Evolutionary conservation across 2,888 invertebrate genomes (phyloP).

Genomic region (Tetranychus piercei): DNA sequence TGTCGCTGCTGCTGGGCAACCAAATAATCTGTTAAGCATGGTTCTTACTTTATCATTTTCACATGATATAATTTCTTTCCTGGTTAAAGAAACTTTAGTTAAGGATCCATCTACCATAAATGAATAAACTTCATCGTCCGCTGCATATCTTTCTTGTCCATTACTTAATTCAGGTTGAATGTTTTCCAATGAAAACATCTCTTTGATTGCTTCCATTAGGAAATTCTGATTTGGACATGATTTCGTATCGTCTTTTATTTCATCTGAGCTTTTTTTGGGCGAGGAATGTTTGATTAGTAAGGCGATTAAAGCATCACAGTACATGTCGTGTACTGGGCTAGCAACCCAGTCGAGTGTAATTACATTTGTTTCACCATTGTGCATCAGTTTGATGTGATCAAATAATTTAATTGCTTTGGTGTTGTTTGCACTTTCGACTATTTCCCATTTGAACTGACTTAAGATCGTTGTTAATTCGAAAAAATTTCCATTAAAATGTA

Average conservation of each 20-base stretch:
- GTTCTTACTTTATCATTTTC: not conserved
- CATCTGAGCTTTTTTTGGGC: not conserved
- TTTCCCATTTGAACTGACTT: constrained; percentile 52
- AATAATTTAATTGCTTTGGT: constrained; percentile 59
- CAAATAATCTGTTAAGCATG: not conserved
- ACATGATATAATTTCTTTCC: not conserved
- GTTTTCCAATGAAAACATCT: not conserved
- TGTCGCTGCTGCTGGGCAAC: not conserved
- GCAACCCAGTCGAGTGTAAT: constrained; percentile 85
- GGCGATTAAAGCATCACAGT: constrained; percentile 80
- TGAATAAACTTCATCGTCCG: not conserved
- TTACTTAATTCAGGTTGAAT: not conserved
- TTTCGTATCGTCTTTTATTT: not conserved
- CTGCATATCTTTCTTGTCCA: not conserved
- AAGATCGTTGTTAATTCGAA: constrained; percentile 45
- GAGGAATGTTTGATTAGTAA: constrained; percentile 34
- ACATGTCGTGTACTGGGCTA: constrained; percentile 91
- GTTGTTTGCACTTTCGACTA: constrained; percentile 40
- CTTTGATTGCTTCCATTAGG: not conserved
- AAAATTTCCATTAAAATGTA: constrained; percentile 61
- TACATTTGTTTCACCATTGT: constrained; percentile 8
- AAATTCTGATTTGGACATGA: not conserved
- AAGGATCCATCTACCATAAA: not conserved
- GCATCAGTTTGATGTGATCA: constrained; percentile 44
- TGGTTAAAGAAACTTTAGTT: not conserved